phyloP scores from a whole-genome alignment of 2,113 vertebrate genomes.

The Rissa tridactyla region DNA sequence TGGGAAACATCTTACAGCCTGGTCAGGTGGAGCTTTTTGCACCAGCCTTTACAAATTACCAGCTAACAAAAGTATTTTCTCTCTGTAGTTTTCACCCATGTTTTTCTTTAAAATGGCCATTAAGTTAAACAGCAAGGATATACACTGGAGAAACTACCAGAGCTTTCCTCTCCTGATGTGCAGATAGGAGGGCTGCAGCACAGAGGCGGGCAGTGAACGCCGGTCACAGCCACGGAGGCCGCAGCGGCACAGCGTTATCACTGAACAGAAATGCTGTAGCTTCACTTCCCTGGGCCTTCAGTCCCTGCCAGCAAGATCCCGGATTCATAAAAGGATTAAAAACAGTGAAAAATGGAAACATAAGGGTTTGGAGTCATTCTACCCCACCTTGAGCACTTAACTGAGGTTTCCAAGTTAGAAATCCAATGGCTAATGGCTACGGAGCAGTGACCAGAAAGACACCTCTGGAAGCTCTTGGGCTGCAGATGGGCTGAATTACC shows the following conservation, averaged over 20 bases:
- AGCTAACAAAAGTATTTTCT: neutral
- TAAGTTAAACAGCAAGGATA: neutral
- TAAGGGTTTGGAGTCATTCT: neutral
- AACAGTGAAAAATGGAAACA: neutral
- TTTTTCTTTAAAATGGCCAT: neutral
- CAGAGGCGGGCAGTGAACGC: neutral
- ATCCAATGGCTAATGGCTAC: neutral
- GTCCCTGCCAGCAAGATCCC: neutral
- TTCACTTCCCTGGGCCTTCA: neutral
- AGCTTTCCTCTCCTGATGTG: neutral
- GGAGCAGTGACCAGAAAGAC: neutral
- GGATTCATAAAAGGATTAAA: neutral
- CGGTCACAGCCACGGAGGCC: neutral
- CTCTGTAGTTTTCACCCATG: neutral
- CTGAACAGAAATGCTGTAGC: neutral
- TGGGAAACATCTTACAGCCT: neutral
- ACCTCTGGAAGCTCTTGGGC: neutral
- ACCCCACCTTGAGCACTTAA: neutral
- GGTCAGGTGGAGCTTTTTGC: neutral
- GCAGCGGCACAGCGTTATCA: neutral
- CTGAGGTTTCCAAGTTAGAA: neutral
- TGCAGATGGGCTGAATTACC: neutral
- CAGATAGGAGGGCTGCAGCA: neutral
- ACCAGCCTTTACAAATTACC: neutral
- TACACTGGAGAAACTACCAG: neutral